Percentiles rank a stretch among this genome's conserved stretches.
Evolutionary conservation across 2,113 vertebrate species (phyloP).

Genomic region (Notothenia rossii): DNA sequence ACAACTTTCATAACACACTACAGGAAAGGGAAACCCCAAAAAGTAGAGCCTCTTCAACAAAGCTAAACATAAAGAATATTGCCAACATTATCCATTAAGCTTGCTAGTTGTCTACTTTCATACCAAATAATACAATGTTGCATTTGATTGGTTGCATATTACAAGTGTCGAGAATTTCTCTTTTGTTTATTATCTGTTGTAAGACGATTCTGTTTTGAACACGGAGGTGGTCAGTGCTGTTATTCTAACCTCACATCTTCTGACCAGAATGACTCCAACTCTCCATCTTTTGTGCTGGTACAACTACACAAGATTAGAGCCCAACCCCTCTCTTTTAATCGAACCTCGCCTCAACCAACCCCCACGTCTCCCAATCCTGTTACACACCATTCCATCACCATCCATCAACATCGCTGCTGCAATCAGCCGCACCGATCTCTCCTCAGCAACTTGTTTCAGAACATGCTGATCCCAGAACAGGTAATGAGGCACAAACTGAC

Average conservation of each 20-base stretch:
- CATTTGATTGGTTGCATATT: background rate
- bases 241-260: constrained; percentile 13
- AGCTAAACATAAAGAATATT: background rate
- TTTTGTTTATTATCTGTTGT: too few relatives aligned
- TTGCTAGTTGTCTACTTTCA: background rate
- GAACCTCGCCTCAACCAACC: constrained; percentile 5
- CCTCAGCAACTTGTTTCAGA: constrained; percentile 47
- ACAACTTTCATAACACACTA: too few relatives aligned
- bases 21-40: too few relatives aligned
- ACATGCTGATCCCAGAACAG: constrained; percentile 52
- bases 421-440: constrained; percentile 27
- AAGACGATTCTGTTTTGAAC: background rate
- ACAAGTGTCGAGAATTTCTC: background rate
- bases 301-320: constrained; percentile 19
- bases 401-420: constrained; percentile 43
- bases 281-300: constrained; percentile 12
- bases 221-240: background rate
- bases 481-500: constrained; percentile 59
- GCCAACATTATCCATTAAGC: background rate
- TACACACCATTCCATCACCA: constrained; percentile 38
- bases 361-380: background rate
- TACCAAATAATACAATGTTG: background rate
- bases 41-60: background rate
- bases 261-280: constrained; percentile 1
- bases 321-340: constrained; percentile 15